Evolutionary conservation across 2,888 invertebrate species (phyloP), one percentile per base, ranked within the genome.

Genomic region (Catocala nupta): DNA sequence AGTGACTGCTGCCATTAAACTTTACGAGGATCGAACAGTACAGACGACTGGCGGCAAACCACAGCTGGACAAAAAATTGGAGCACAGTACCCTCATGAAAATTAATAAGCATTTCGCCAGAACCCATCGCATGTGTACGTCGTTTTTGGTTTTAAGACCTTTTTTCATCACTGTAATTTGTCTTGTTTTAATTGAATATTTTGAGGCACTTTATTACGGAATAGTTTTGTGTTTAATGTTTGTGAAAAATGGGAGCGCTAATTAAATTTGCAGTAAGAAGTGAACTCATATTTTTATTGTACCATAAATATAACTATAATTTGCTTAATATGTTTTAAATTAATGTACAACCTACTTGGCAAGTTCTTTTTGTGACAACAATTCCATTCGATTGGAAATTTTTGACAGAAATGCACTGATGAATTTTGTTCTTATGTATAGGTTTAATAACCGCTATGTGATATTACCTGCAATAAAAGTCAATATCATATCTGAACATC

Each of bases 121-220:
- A 80, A 78, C 69, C 75, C 74, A 66, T 73, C 47, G 72, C 52
- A 56, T 68, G 61, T 67, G 61, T 67, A 70, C 67, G 69, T 65
- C 73, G 69, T 75, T 75, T 75, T 75, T 71, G 65, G 70, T 75
- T 72, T 73, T 70, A 66, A 74, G 34, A 57, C 50, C 70, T 77
- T 80, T 82, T 82, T 82, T 81, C 67, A 57, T 59, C 70, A 68
- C 61, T 67, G 77, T 78, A 82, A 82, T 82, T 82, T 82, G 82
- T 82, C 82, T 78, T 77, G 70, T 73, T 70, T 74, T 75, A 82
- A 81, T 82, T 81, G 79, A 80, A 81, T 79, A 82, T 78, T 78
- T 76, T 77, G 74, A 78, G 68, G 59, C 76, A 78, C 79, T 82
- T 82, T 77, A 82, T 82, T 81, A 77, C 63, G 50, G 54, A 59